A percentile compares a stretch with the other conserved stretches of the same genome.
Evolutionary conservation across 2,797 vertebrate genomes (phyloP).

Genomic region (Neopelma chrysocephalum): DNA sequence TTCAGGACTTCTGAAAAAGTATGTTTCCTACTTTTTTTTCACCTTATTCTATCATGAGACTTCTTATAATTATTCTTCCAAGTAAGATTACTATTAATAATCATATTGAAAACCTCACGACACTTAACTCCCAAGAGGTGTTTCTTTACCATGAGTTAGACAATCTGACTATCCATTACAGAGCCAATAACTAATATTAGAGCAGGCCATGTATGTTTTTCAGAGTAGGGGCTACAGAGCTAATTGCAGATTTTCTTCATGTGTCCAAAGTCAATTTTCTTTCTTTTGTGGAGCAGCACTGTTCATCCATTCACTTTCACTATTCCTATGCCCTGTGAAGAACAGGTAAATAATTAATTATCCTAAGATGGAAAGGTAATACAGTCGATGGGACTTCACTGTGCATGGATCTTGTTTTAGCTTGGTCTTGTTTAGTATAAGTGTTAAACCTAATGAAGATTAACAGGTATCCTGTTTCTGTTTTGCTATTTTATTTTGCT

Average conservation of each 20-base stretch:
- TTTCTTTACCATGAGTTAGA: background rate
- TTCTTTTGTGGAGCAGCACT: background rate
- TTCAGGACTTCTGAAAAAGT: background rate
- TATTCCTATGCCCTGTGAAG: background rate
- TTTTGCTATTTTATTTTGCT: background rate
- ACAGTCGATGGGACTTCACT: background rate
- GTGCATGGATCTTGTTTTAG: background rate
- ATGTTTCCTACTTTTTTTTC: background rate
- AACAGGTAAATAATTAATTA: background rate
- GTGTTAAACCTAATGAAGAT: background rate
- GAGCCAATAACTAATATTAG: background rate
- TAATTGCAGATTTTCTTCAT: background rate
- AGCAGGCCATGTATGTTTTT: background rate
- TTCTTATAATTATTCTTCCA: background rate
- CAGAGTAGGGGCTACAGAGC: background rate
- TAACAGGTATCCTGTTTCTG: background rate
- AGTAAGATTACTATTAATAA: background rate
- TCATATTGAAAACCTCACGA: background rate
- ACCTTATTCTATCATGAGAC: background rate
- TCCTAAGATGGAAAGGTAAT: background rate
- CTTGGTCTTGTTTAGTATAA: background rate
- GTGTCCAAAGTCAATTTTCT: background rate
- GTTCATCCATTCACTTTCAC: background rate
- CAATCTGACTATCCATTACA: background rate
- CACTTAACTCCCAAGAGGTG: background rate